Evolutionary conservation across 2,888 invertebrate species (phyloP), one percentile per base, ranked within the genome.

Genomic region (Hedya salicella): DNA sequence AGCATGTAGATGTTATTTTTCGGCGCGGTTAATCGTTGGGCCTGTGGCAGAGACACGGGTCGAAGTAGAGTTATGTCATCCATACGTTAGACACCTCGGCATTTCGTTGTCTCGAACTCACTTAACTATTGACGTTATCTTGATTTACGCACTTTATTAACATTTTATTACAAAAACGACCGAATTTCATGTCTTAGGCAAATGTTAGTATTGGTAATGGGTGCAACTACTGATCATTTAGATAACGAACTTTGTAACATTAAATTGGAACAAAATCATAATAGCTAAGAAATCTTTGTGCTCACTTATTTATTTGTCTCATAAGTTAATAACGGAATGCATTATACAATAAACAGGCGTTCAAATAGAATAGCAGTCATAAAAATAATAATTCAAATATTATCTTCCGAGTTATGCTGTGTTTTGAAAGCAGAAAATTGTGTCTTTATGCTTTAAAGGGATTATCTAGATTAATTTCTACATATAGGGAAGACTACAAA

Each of bases 81-180:
- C 77, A 78, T 79, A 81, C 78, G 79, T 83, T 81, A 80, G 80
- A 80, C 84, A 84, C 82, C 81, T 81, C 76, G 78, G 75, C 85
- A 85, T 88, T 85, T 83, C 82, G 85, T 86, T 81, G 83, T 85
- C 79, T 86, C 83, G 78, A 81, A 83, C 81, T 83, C 77, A 78
- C 83, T 85, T 85, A 86, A 85, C 86, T 87, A 85, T 87, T 85
- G 89, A 89, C 87, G 85, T 86, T 89, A 90, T 89, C 89, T 89
- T 90, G 89, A 90, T 90, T 89, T 90, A 90, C 85, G 80, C 79
- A 78, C 83, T 87, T 89, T 88, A 89, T 89, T 88, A 88, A 87
- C 87, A 90, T 89, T 90, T 88, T 89, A 89, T 88, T 87, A 87
- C 80, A 80, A 79, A 81, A 83, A 79, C 80, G 81, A 84, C 81